Base-by-base conservation (phyloP, 2,797 vertebrate genomes). In the Borostomias antarcticus region DNA sequence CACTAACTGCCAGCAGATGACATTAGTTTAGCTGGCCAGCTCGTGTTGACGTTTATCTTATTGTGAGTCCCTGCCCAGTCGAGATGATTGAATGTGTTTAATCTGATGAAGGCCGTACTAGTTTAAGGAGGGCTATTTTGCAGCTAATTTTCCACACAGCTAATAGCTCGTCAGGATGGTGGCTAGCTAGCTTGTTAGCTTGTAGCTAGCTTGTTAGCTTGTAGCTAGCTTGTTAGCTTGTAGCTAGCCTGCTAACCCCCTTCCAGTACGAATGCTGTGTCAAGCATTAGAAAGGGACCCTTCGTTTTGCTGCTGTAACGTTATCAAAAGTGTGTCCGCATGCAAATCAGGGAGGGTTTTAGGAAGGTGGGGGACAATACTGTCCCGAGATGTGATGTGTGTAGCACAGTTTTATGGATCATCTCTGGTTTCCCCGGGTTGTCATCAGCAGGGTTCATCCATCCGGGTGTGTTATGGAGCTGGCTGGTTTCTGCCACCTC, bases 381-480 rank as follows among this genome's bases (percentile, higher is more conserved):
- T 5, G 1, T 17, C n/a, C 21, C 10, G n/a, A n/a, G n/a, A n/a
- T n/a, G n/a, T 48, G 40, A 79, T 79, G 8, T 56, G 6, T 29
- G 28, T 30, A 11, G 29, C 66, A 45, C 33, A 6, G 69, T 66
- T 76, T 75, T 60, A 23, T 78, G 67, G 30, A 69, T 81, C 76
- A 81, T 84, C 78, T 77, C 77, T 73, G 60, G 77, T 82, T 75
- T n/a, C n/a, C n/a, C 59, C 19, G 48, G 26, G 77, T 79, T 82
- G 72, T 72, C 65, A 61, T 69, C 72, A 79, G 70, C 48, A 69
- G 75, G 68, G 54, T 69, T 35, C 53, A 54, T 78, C 66, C 68
- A 68, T n/a, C n/a, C n/a, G n/a, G n/a, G 63, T 75, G 58, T 11
- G 48, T 56, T 30, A 33, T 30, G 64, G 70, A 29, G 32, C 47